Base-by-base conservation (phyloP, 2,113 vertebrate genomes). In the Nothobranchius furzeri region DNA sequence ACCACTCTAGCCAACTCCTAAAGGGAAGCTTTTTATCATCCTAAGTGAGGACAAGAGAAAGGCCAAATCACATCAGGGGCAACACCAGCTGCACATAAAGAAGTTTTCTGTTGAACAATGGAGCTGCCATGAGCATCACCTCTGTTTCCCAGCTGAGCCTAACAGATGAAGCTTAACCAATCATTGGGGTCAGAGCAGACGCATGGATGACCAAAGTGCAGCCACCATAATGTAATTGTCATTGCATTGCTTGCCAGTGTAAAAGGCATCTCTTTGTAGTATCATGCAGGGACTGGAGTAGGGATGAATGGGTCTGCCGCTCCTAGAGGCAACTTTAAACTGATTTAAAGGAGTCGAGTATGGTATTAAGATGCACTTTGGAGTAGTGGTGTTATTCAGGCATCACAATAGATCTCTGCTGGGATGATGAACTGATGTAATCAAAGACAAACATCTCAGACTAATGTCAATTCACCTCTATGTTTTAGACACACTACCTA, bases 151-250 rank as follows among this genome's bases (percentile, higher is more conserved):
- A 89, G 88, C 88, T 87, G 76, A 90, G 89, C 79, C 90, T 77
- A 83, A 68, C 82, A 76, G 85, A 49, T 75, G 65, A 70, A 70
- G 73, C 76, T 88, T 78, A 84, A 84, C 86, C 86, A 88, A 84
- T 90, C 89, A 88, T 84, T 82, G 82, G 79, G 89, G 85, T 87
- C 87, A 86, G 66, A 84, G 78, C 85, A 82, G 87, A 81, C 86
- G 81, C 83, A 87, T 87, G 88, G 85, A 84, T 77, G 88, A 90
- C 86, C 88, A 88, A 75, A 89, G 90, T 86, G 91, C 88, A 91
- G 85, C 76, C 81, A 70, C 79, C 85, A 75, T 93, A 92, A 93
- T 93, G 89, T 87, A 90, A 93, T 92, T 89, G 88, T 91, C 89
- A 90, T 90, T 92, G 90, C 90, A 92, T 91, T 92, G 91, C 88